Evolutionary conservation across 1,140 invertebrate genomes (phyloP), one percentile per base, ranked within the genome.

Genomic region (Zaprionus inermis): DNA sequence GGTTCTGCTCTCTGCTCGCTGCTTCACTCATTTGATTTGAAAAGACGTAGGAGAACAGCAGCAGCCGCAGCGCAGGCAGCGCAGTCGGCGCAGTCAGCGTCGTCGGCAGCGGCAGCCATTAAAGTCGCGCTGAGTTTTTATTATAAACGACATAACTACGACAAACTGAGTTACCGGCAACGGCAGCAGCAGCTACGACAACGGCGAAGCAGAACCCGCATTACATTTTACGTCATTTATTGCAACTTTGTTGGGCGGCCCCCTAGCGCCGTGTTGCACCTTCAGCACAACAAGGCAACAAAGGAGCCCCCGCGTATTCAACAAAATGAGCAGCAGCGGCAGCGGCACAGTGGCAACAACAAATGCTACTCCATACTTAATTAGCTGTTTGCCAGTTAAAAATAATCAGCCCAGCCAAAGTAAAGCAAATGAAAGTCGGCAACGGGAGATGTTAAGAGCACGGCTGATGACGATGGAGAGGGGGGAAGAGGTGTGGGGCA

Each of bases 381-480:
- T 89, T 89, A 89, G 84, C 85, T 90, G 85, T 90, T 89, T 90
- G 78, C 85, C 84, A 89, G 84, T 89, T 90, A 88, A 89, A 89
- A 89, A 89, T 89, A 89, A 89, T 90, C 84, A 89, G 73, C 68
- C 82, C 79, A 84, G 84, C 84, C 80, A 89, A 78, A 86, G 61
- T 57, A 72, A 88, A 89, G 84, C 83, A 88, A 88, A 88, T 88
- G 83, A 75, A 88, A 89, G 83, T 83, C 83, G 69, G 83, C 69
- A 86, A 70, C 67, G 72, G 63, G 52, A 70, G 66, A 64, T 61
- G 72, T 72, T 71, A 74, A 79, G 63, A 74, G 61, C 44, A 76
- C 59, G 44, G 32, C 51, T 10, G 46, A 57, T n/a, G n/a, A 55
- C 24, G 24, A 22, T 16, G 24, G 10, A 3, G 57, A 38, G 41